These are phyloP conservation scores for Peromyscus eremicus DNA, from an alignment of 2,797 vertebrate species.

Conservation along the genomic window DNA sequence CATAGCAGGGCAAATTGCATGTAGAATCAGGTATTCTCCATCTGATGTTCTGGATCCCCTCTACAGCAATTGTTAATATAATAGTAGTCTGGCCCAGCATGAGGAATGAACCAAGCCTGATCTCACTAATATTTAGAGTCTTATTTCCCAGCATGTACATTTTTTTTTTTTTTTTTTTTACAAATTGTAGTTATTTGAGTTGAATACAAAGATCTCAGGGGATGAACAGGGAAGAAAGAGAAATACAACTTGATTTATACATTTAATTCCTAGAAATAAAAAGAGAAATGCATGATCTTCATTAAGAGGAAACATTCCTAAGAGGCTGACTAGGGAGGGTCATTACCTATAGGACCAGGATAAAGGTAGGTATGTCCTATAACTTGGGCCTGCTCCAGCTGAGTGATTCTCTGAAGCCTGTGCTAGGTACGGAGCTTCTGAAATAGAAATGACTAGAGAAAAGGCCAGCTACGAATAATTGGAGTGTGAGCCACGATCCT, in stretches of 20 bases:
- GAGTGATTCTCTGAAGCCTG: background rate
- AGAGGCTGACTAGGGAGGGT: background rate
- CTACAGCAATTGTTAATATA: background rate
- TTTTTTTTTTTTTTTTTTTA: background rate
- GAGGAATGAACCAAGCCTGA: background rate
- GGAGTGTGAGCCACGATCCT: background rate
- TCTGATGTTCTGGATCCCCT: background rate
- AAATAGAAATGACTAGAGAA: background rate
- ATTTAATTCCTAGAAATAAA: slow-evolving; percentile 61
- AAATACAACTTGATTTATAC: slow-evolving; percentile 44
- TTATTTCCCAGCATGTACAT: slow-evolving; percentile 1
- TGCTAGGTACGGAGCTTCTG: background rate
- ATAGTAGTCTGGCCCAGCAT: background rate
- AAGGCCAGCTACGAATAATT: background rate
- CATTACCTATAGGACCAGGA: background rate
- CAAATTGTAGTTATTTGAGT: slow-evolving; percentile 44
- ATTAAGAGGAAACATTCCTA: slow-evolving; percentile 14
- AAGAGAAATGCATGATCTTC: background rate
- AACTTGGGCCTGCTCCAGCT: background rate
- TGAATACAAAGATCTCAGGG: slow-evolving; percentile 55
- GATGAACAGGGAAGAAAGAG: slow-evolving; percentile 11
- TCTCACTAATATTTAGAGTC: background rate
- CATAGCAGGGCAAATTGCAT: background rate
- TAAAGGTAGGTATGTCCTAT: background rate
- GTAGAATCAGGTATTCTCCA: background rate